Conservation (phyloP, 2,113 vertebrate genomes). For the Furnarius figulus region DNA sequence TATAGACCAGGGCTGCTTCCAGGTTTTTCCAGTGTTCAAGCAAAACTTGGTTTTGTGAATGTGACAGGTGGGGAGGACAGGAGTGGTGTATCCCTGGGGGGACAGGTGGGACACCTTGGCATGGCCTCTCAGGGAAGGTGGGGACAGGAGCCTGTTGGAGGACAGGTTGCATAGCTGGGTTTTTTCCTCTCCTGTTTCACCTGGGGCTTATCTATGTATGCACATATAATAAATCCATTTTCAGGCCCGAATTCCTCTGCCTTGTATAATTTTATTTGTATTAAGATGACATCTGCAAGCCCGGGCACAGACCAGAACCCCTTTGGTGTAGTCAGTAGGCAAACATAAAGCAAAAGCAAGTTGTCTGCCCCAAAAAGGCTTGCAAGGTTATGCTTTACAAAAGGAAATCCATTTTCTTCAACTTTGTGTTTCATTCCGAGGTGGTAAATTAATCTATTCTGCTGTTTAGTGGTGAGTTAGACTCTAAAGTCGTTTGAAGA, state of each 20-base stretch:
- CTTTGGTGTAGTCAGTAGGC: background rate
- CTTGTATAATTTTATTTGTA: background rate
- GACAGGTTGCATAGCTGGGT: background rate
- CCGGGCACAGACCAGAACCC: background rate
- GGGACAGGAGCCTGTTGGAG: background rate
- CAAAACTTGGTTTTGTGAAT: background rate
- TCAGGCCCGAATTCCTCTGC: background rate
- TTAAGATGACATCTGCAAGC: background rate
- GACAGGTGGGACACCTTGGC: background rate
- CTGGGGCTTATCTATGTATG: background rate
- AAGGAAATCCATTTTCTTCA: background rate
- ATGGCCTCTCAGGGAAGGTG: accelerated
- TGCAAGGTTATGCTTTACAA: background rate
- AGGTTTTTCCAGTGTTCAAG: background rate
- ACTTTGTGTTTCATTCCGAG: background rate
- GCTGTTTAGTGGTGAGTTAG: background rate
- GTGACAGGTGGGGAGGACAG: background rate
- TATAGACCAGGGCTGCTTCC: background rate
- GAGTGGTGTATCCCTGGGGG: background rate
- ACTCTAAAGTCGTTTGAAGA: background rate
- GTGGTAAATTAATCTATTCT: background rate
- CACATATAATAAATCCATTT: background rate
- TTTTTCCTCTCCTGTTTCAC: background rate
- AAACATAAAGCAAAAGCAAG: background rate
- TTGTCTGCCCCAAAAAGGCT: background rate